Conservation (phyloP, 2,113 vertebrate genomes). For the Urocitellus parryii region DNA sequence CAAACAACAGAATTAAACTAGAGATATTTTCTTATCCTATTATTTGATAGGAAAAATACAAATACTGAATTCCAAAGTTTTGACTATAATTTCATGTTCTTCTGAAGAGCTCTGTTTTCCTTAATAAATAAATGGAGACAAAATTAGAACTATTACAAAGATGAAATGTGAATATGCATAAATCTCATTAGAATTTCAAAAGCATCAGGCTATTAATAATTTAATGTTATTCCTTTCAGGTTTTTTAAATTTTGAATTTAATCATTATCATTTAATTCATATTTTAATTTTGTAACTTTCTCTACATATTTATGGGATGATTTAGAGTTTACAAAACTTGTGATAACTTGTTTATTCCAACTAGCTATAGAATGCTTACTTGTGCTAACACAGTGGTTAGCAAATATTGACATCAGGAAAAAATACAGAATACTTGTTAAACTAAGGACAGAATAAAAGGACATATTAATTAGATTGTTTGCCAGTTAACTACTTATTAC, state of each 20-base stretch:
- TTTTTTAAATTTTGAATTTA: neutral
- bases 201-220: neutral
- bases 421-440: neutral
- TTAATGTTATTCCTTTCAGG: neutral
- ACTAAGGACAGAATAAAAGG: neutral
- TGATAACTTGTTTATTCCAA: neutral
- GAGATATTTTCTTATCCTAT: neutral
- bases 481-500: neutral
- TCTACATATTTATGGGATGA: constrained; percentile 15
- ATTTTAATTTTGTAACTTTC: constrained; percentile 23
- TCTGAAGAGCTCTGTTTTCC: neutral
- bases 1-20: neutral
- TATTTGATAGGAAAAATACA: neutral
- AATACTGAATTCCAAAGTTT: neutral
- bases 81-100: neutral
- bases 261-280: neutral
- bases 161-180: neutral
- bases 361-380: neutral
- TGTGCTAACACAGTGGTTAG: neutral
- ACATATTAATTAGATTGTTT: neutral
- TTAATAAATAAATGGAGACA: constrained; percentile 8
- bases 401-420: neutral
- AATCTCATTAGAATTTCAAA: neutral
- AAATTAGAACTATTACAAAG: neutral
- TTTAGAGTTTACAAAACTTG: neutral